Percentiles rank a stretch among this genome's conserved stretches.
phyloP scores from a whole-genome alignment of 2,113 vertebrate species.

The Theristicus caerulescens region DNA sequence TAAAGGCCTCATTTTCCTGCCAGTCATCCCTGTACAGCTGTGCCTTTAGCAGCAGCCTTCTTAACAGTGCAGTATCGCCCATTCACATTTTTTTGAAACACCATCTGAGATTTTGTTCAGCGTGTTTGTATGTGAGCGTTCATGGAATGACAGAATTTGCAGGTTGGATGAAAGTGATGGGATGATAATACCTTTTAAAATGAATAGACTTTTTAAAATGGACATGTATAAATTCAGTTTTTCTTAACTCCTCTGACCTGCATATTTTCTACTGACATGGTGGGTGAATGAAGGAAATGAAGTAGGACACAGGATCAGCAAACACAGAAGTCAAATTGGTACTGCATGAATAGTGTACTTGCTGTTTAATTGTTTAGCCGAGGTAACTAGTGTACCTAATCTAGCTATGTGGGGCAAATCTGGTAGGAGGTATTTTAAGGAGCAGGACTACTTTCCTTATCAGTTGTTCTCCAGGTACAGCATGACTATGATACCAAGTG shows the following conservation, averaged over 20 bases:
- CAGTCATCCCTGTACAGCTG: conserved; percentile 19
- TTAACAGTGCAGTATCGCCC: neutral
- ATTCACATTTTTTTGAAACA: neutral
- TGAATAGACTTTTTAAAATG: neutral
- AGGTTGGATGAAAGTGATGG: neutral
- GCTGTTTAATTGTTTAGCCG: neutral
- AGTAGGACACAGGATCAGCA: neutral
- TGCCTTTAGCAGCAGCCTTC: neutral
- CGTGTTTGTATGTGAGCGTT: neutral
- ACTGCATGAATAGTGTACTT: accelerated
- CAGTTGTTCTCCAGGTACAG: neutral
- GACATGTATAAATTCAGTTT: accelerated
- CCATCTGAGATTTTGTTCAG: neutral
- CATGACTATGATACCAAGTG: accelerated
- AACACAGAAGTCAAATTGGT: neutral
- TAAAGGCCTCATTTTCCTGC: conserved; percentile 18
- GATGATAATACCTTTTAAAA: neutral
- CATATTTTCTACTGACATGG: accelerated
- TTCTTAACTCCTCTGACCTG: neutral
- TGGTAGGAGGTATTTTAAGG: neutral
- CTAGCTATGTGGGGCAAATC: neutral
- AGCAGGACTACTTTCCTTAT: neutral
- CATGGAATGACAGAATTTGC: neutral
- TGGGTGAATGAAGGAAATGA: too few relatives aligned
- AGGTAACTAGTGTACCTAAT: neutral